Base-by-base conservation (phyloP, 2,797 vertebrate species). In the Antrozous pallidus region DNA sequence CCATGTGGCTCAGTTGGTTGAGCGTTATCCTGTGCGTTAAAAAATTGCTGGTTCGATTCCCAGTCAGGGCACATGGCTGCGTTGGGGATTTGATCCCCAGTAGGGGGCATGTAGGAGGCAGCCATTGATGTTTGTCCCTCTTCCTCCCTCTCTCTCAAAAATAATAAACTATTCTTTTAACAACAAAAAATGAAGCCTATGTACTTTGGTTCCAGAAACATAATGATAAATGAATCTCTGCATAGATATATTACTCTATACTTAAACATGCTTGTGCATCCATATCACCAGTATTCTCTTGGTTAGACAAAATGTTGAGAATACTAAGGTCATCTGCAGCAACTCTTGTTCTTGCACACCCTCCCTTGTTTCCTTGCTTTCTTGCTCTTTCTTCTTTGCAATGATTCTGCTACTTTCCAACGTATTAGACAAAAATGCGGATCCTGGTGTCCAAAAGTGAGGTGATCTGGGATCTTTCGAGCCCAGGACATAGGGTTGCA, bases 351-450 rank as follows among this genome's bases (percentile, higher is more conserved):
- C 38, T 84, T 58, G 26, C 58, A n/a, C 20, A 2, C 45, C 51
- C 79, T 40, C 47, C 69, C 10, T 69, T 1, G 2, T 80, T 78
- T 63, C 83, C 63, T 79, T 70, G 18, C 45, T 61, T n/a, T 70
- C 45, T 71, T 12, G 3, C 5, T 28, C 6, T 71, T 71, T 80
- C 69, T 91, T 93, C 74, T 83, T 75, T 80, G 51, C 42, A 88
- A 86, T 17, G 18, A 90, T 40, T 77, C 71, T 70, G 70, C 79
- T 91, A 28, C 28, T 94, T 93, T 89, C 85, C 83, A 31, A 6
- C 77, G 93, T 40, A 0, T 77, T 36, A 42, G 54, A 65, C 58
- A 74, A 67, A 45, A 88, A 92, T 16, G 51, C 79, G 42, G 14
- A 77, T 82, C 18, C 75, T 49, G 31, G 36, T 33, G 87, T 67